Conservation (phyloP, 2,797 vertebrate genomes). For the Synaphobranchus kaupii region DNA sequence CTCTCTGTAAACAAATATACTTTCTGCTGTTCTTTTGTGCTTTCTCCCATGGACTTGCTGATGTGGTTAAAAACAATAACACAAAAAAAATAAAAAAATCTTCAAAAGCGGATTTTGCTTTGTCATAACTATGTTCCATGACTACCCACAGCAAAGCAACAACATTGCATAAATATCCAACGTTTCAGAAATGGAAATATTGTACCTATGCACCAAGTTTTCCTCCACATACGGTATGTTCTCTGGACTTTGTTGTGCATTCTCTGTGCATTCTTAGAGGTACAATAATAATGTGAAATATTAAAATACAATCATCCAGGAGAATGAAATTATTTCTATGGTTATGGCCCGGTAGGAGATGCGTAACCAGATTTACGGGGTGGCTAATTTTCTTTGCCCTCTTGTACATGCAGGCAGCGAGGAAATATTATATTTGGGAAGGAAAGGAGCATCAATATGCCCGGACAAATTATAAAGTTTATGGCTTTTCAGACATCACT, state of each 20-base stretch:
- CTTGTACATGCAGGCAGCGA: background rate
- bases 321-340: background rate
- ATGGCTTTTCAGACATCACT: background rate
- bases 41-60: background rate
- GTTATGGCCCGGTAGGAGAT: background rate
- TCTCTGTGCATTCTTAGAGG: background rate
- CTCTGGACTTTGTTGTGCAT: background rate
- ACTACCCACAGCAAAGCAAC: background rate
- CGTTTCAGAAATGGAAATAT: background rate
- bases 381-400: background rate
- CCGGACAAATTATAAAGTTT: background rate
- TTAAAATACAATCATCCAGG: background rate
- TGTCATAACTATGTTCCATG: background rate
- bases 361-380: background rate
- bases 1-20: background rate
- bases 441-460: background rate
- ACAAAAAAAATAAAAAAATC: background rate
- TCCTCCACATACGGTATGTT: background rate
- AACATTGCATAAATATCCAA: background rate
- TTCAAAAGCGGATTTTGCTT: background rate
- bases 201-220: background rate
- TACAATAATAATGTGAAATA: background rate
- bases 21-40: background rate
- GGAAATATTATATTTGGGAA: background rate
- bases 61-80: background rate